Evolutionary conservation across 2,888 invertebrate species (phyloP).

Genomic region (Pteria penguin): DNA sequence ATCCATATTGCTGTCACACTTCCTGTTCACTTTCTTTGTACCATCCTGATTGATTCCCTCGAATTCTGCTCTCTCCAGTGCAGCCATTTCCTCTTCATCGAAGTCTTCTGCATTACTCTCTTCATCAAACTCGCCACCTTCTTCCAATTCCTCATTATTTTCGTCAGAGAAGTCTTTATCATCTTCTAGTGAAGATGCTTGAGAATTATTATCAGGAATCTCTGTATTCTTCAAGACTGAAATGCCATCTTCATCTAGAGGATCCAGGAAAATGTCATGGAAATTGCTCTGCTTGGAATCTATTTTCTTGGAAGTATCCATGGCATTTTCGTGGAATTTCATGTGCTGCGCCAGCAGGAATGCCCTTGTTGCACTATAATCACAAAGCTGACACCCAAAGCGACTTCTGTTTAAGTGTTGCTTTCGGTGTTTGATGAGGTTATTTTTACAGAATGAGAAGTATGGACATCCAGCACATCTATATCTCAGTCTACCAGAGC

Average conservation of each 20-base stretch:
- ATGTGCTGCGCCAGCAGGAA: slow-evolving; percentile 67
- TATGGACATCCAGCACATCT: slow-evolving; percentile 68
- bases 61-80: slow-evolving; percentile 33
- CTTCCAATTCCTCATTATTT: slow-evolving; percentile 40
- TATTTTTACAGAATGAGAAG: slow-evolving; percentile 62
- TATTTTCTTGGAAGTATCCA: slow-evolving; percentile 22
- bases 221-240: slow-evolving; percentile 43
- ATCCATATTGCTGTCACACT: neutral
- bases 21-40: neutral
- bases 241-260: slow-evolving; percentile 55
- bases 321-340: slow-evolving; percentile 56
- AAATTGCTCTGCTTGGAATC: slow-evolving; percentile 48
- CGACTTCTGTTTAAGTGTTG: slow-evolving; percentile 64
- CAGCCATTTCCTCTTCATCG: slow-evolving; percentile 57
- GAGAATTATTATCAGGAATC: slow-evolving; percentile 4
- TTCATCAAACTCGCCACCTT: slow-evolving; percentile 44
- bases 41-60: slow-evolving; percentile 20
- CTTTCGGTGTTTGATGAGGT: slow-evolving; percentile 67
- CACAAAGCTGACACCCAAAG: slow-evolving; percentile 67
- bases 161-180: slow-evolving; percentile 44
- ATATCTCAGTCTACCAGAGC: slow-evolving; percentile 59
- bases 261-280: slow-evolving; percentile 63
- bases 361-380: slow-evolving; percentile 65
- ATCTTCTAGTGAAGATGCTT: neutral
- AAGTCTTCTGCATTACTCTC: slow-evolving; percentile 43